Evolutionary conservation across 2,797 vertebrate genomes (phyloP).

Genomic region (Podarcis lilfordi): DNA sequence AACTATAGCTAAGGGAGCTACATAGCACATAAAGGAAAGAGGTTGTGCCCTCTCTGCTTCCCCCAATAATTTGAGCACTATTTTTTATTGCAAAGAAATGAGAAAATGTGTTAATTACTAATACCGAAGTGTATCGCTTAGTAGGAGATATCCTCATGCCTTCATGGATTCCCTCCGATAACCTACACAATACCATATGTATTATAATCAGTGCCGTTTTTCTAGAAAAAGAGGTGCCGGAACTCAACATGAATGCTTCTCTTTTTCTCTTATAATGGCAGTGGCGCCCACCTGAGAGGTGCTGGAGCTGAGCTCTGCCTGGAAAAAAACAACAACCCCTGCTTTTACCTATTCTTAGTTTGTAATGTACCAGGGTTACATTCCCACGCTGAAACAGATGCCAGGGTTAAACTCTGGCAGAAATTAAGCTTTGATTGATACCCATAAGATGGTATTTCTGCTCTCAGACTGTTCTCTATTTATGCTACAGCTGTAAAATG

Average conservation of each 20-base stretch:
- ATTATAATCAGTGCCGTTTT: no score
- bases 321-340: no score
- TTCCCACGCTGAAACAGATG: constrained; percentile 21
- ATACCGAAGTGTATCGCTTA: no score
- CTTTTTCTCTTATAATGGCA: no score
- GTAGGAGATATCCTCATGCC: no score
- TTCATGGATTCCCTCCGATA: neutral
- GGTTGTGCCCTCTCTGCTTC: neutral
- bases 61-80: neutral
- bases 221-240: no score
- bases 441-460: constrained; percentile 63
- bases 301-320: no score
- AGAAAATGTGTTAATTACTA: neutral
- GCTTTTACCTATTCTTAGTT: constrained; percentile 11
- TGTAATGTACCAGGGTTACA: neutral
- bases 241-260: no score
- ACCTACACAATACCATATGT: neutral
- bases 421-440: constrained; percentile 1
- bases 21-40: neutral
- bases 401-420: neutral
- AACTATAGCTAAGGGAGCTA: neutral
- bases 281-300: no score
- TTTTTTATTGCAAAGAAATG: neutral
- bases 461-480: constrained; percentile 57
- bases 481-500: constrained; percentile 68